Evolutionary conservation across 2,113 vertebrate species (phyloP).

Genomic region (Python bivittatus): DNA sequence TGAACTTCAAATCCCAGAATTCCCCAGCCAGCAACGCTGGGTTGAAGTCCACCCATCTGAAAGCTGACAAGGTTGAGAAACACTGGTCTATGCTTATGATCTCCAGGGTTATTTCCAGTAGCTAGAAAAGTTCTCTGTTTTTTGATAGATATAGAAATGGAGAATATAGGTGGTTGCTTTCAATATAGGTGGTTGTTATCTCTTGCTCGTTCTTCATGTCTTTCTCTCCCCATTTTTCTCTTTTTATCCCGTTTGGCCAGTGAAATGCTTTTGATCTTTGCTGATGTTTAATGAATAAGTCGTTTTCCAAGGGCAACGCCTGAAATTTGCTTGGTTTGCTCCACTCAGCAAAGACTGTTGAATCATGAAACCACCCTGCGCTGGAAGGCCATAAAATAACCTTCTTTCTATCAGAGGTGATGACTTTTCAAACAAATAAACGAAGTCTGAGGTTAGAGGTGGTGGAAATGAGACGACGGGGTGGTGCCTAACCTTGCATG

Average conservation of each 20-base stretch:
- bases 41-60: too few species aligned
- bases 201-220: not conserved
- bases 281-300: not conserved
- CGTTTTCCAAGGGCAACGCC: not conserved
- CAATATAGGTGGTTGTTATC: too few species aligned
- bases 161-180: not conserved
- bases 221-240: not conserved
- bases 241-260: not conserved
- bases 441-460: conserved; percentile 49
- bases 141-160: not conserved
- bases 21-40: too few species aligned
- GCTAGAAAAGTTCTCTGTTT: not conserved
- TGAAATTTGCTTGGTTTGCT: not conserved
- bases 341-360: not conserved
- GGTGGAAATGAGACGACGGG: conserved; percentile 51
- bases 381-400: conserved; percentile 71
- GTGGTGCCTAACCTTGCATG: conserved; percentile 43
- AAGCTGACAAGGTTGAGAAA: too few species aligned
- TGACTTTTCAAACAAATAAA: conserved; percentile 54
- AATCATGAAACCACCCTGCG: conserved; percentile 25
- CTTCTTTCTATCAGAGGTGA: conserved; percentile 65
- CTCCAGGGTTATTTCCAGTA: not conserved
- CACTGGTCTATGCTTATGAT: not conserved
- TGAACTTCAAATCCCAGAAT: too few species aligned
- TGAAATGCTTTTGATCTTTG: not conserved